Conservation (phyloP, 2,888 invertebrate genomes). For the Galerucella pusilla region DNA sequence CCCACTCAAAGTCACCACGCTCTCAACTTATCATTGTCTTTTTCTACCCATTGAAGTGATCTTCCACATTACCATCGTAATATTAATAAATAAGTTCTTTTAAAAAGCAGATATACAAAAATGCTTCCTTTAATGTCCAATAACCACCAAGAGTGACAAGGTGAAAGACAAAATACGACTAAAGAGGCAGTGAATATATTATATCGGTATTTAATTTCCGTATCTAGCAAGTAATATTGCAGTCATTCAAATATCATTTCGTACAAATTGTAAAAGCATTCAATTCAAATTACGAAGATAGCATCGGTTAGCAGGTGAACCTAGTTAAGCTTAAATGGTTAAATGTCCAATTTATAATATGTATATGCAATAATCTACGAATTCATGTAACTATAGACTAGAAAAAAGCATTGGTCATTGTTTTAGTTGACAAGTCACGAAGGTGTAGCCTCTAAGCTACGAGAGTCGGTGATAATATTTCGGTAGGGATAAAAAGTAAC, state of each 20-base stretch:
- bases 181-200: neutral
- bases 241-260: constrained; percentile 7
- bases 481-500: too few relatives aligned
- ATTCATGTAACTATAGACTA: neutral
- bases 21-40: too few relatives aligned
- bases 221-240: neutral
- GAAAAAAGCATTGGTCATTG: neutral
- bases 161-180: neutral
- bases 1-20: too few relatives aligned
- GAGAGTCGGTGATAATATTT: too few relatives aligned
- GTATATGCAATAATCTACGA: constrained; percentile 2
- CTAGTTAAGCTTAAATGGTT: constrained; percentile 3
- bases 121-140: neutral
- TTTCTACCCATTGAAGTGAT: too few relatives aligned
- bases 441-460: neutral
- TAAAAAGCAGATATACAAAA: too few relatives aligned
- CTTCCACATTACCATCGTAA: too few relatives aligned
- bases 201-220: neutral
- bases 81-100: too few relatives aligned
- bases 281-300: constrained; percentile 4
- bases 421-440: neutral
- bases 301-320: constrained; percentile 5
- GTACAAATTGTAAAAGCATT: constrained; percentile 7
- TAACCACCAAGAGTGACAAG: neutral
- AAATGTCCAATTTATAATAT: neutral